Evolutionary conservation across 1,140 invertebrate genomes (phyloP).

Genomic region (Spodoptera litura): DNA sequence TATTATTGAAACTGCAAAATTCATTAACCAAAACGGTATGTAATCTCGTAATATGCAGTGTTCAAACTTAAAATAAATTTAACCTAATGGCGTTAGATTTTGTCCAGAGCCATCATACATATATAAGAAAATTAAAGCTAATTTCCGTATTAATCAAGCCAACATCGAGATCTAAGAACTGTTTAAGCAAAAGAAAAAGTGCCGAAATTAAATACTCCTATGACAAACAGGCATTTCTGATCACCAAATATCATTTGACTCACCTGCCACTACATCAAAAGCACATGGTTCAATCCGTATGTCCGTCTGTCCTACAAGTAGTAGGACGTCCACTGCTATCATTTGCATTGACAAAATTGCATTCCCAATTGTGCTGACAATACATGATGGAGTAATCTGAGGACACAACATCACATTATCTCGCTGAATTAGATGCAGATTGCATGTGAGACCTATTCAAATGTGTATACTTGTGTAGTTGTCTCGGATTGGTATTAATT

Average conservation of each 20-base stretch:
- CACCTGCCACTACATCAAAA: too few species aligned
- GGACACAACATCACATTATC: conserved; percentile 43
- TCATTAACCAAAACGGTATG: too few species aligned
- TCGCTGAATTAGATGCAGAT: conserved; percentile 50
- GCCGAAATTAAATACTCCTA: background rate
- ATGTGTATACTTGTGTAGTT: background rate
- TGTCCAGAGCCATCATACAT: too few species aligned
- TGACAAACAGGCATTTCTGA: background rate
- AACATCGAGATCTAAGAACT: background rate
- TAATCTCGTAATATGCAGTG: too few species aligned
- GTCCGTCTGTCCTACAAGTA: too few species aligned
- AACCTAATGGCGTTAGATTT: too few species aligned
- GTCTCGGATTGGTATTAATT: background rate
- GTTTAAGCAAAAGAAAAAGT: background rate
- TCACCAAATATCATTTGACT: too few species aligned
- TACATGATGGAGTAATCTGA: conserved; percentile 44
- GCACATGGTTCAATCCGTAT: background rate
- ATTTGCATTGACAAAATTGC: conserved; percentile 64
- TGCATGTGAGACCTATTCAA: conserved; percentile 27
- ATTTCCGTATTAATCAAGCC: too few species aligned
- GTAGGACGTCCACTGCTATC: conserved; percentile 43
- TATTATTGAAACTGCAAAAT: too few species aligned
- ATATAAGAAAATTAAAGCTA: too few species aligned
- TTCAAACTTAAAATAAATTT: too few species aligned
- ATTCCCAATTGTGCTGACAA: conserved; percentile 58